Evolutionary conservation across 1,140 invertebrate species (phyloP), one percentile per base, ranked within the genome.

Genomic region (Diuraphis noxia): DNA sequence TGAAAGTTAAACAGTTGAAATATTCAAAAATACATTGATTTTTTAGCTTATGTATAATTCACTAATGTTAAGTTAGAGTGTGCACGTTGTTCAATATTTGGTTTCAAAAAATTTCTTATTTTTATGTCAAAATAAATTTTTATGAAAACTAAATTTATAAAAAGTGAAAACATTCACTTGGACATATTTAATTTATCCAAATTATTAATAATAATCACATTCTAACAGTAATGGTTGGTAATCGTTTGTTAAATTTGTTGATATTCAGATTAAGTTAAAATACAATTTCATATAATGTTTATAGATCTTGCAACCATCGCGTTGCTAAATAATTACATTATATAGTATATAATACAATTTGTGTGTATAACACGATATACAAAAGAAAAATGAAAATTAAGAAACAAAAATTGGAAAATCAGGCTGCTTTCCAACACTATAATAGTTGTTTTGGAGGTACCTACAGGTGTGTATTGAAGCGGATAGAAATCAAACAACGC

Each of bases 401-500:
- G 6, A n/a, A 7, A 43, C 34, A 46, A 46, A 34, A 85, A 85
- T 9, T 43, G n/a, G 34, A 86, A 86, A 49, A 36, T 25, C 85
- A 49, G 43, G 85, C 85, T 52, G 23, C 34, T 10, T 10, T 86
- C 46, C 85, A 86, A 52, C 34, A 86, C 85, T 38, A n/a, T n/a
- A 86, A 49, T 86, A 49, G 43, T 86, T 9, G 34, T 52, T 86
- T 49, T 25, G 21, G 8, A 36, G 34, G 46, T 52, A 86, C n/a
- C n/a, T n/a, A n/a, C 85, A 52, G 85, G 46, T 52, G 85, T 52
- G 34, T 36, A 46, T 86, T 49, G 84, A 23, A 86, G 34, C 34
- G 85, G 38, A 49, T 38, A 49, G n/a, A 86, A 86, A 86, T 36
- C 85, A 49, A 86, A 86, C 85, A 86, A 52, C 25, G 34, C 34